phyloP scores from a whole-genome alignment of 2,113 vertebrate genomes.

The Leucosticte australis region DNA sequence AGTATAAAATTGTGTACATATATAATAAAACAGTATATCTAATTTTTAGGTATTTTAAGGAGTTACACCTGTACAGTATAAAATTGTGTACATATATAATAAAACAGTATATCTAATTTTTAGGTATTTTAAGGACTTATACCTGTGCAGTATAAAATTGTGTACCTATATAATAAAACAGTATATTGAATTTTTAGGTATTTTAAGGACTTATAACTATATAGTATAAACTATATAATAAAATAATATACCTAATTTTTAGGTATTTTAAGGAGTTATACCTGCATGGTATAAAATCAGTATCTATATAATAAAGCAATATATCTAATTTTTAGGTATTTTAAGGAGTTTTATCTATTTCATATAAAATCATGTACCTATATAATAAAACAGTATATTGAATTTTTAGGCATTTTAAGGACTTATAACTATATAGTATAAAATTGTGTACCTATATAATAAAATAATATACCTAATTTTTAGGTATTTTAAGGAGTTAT shows the following conservation, averaged over 20 bases:
- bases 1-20: no score
- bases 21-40: no score
- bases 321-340: neutral
- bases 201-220: neutral
- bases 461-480: neutral
- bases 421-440: neutral
- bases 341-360: neutral
- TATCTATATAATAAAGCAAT: neutral
- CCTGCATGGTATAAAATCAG: accelerated
- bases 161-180: neutral
- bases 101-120: neutral
- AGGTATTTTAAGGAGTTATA: neutral
- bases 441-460: neutral
- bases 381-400: no score
- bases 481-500: neutral
- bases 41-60: no score
- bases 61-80: neutral
- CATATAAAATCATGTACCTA: no score
- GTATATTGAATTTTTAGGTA: neutral
- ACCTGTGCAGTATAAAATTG: accelerated
- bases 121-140: neutral
- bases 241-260: neutral
- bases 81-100: no score
- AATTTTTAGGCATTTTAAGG: neutral
- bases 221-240: no score